Conservation (phyloP, 2,113 vertebrate species). For the Glaucidium brasilianum region DNA sequence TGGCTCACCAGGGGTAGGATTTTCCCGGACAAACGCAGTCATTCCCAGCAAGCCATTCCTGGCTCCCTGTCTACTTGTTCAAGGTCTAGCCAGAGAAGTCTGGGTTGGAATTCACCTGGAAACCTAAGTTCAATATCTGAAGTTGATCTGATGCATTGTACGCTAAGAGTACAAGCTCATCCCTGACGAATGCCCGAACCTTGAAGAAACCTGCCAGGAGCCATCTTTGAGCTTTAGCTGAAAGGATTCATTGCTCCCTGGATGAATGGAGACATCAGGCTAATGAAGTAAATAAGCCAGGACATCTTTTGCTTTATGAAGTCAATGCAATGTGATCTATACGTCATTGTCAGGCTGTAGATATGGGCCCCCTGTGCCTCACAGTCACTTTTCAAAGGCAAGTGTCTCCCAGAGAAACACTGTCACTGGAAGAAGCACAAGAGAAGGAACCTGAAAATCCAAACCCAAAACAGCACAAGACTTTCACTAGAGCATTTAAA, state of each 20-base stretch:
- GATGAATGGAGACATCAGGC: background rate
- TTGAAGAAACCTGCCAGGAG: background rate
- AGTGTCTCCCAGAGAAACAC: background rate
- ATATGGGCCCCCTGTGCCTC: background rate
- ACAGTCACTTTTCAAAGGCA: background rate
- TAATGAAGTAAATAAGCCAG: background rate
- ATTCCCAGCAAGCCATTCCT: background rate
- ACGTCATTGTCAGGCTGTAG: background rate
- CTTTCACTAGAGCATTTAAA: background rate
- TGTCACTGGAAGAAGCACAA: background rate
- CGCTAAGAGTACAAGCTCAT: background rate
- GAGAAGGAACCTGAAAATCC: background rate
- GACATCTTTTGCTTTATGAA: background rate
- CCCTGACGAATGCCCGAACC: background rate
- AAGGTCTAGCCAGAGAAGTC: background rate
- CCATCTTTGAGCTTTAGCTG: background rate
- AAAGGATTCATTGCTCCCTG: background rate
- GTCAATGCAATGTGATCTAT: background rate
- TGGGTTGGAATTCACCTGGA: background rate
- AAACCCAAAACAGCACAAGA: background rate
- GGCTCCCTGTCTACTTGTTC: background rate
- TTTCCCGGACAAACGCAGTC: background rate
- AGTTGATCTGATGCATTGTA: background rate
- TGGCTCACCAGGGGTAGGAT: background rate
- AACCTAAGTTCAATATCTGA: background rate